Conservation (phyloP, 2,113 vertebrate genomes). For the Ailuropoda melanoleuca region DNA sequence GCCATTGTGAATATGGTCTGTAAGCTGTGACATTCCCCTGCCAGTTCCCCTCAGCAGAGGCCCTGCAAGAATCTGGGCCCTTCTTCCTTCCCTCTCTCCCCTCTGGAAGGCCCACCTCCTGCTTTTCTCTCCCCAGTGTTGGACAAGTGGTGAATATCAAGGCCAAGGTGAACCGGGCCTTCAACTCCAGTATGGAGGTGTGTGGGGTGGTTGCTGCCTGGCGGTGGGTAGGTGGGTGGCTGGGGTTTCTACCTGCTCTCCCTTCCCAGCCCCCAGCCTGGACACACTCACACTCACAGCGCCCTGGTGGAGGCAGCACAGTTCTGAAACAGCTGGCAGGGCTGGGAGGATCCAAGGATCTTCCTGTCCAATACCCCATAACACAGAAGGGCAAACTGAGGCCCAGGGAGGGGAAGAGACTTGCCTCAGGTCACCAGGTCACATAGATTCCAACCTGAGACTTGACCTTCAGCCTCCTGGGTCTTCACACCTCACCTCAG, state of each 20-base stretch:
- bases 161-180: slow-evolving; percentile 98
- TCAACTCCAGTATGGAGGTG: slow-evolving; percentile 99
- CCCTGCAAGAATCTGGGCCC: neutral
- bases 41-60: neutral
- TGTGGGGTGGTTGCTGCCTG: slow-evolving; percentile 64
- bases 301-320: neutral
- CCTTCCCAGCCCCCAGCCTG: neutral
- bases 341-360: neutral
- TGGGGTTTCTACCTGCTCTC: neutral
- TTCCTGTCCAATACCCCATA: neutral
- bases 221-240: neutral
- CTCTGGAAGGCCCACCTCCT: slow-evolving; percentile 13
- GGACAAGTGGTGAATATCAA: slow-evolving; percentile 97
- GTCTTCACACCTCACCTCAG: neutral
- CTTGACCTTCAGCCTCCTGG: neutral
- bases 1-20: neutral
- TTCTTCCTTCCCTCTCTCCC: neutral
- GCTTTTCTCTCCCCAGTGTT: slow-evolving; percentile 85
- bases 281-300: fast-evolving
- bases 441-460: neutral
- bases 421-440: neutral
- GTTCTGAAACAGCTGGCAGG: neutral
- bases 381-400: neutral
- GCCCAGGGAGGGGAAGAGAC: neutral
- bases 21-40: neutral